phyloP scores from a whole-genome alignment of 2,888 invertebrate species.

The Volucella inanis region DNA sequence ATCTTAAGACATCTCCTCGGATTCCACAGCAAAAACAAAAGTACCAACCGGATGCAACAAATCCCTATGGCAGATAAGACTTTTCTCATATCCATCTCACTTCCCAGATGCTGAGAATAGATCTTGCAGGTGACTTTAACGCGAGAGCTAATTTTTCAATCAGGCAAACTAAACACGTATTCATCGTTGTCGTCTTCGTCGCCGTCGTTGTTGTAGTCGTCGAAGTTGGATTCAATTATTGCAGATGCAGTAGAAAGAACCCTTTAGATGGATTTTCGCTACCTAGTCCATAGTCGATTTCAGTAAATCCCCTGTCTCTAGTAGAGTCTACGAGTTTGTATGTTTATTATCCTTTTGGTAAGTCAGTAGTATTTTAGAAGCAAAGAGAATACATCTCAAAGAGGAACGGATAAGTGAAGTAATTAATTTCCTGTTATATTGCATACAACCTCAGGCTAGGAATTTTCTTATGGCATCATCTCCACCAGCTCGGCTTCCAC shows the following conservation, averaged over 20 bases:
- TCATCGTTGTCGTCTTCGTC: conserved; percentile 5
- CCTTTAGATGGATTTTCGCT: conserved; percentile 20
- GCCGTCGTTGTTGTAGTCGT: too few species aligned
- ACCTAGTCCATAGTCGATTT: background rate
- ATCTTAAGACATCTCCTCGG: conserved; percentile 34
- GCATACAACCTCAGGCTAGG: background rate
- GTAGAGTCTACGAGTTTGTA: too few species aligned
- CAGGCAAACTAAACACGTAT: conserved; percentile 61
- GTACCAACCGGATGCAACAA: conserved; percentile 4
- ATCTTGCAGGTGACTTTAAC: conserved; percentile 65
- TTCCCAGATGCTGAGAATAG: conserved; percentile 3
- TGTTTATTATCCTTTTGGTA: too few species aligned
- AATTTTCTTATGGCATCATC: background rate
- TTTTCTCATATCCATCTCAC: conserved; percentile 52
- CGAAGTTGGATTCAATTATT: conserved; percentile 64
- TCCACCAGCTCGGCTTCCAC: background rate
- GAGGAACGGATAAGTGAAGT: conserved; percentile 38
- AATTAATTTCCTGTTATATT: conserved; percentile 65
- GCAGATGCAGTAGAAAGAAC: conserved; percentile 38
- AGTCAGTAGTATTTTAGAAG: background rate
- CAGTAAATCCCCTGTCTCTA: background rate
- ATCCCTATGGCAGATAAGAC: conserved; percentile 21
- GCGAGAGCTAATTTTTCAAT: conserved; percentile 63
- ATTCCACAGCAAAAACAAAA: conserved; percentile 11
- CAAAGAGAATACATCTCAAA: conserved; percentile 1